Evolutionary conservation across 2,888 invertebrate species (phyloP).

Genomic region (Phyllotreta striolata): DNA sequence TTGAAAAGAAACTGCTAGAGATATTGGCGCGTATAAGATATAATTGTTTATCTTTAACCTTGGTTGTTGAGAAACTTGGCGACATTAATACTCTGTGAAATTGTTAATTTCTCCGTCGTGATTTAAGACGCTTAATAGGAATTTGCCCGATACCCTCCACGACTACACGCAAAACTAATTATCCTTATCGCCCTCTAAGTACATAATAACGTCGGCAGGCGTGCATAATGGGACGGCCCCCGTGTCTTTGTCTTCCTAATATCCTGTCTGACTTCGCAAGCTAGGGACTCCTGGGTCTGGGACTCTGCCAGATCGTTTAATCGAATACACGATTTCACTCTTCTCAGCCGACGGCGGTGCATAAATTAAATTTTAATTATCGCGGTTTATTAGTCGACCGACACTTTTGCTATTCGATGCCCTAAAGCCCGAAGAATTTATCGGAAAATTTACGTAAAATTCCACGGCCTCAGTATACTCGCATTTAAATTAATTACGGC

Average conservation of each 20-base stretch:
- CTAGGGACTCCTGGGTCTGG: constrained; percentile 22
- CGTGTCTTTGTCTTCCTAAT: constrained; percentile 49
- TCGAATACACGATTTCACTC: constrained; percentile 15
- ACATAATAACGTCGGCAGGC: constrained; percentile 50
- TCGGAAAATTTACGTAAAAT: too few relatives aligned
- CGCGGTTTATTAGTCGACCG: neutral
- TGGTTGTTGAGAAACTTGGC: neutral
- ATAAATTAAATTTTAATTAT: constrained; percentile 9
- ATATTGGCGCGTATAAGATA: too few relatives aligned
- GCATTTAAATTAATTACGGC: too few relatives aligned
- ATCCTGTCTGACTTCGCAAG: constrained; percentile 43
- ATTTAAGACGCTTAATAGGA: constrained; percentile 49
- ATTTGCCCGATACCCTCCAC: constrained; percentile 49
- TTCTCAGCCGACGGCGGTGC: neutral
- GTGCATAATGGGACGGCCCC: constrained; percentile 47
- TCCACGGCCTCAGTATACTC: too few relatives aligned
- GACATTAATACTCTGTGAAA: constrained; percentile 47
- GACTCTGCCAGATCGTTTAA: constrained; percentile 23
- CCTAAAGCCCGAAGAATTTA: too few relatives aligned
- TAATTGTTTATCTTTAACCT: too few relatives aligned
- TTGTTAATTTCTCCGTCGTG: constrained; percentile 49
- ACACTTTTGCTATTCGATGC: too few relatives aligned
- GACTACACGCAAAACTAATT: constrained; percentile 51
- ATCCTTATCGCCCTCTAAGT: constrained; percentile 50
- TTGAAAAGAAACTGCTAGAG: too few relatives aligned